These are phyloP conservation scores for Netelia virgata DNA, from an alignment of 2,888 invertebrate species.

Conservation along the genomic window DNA sequence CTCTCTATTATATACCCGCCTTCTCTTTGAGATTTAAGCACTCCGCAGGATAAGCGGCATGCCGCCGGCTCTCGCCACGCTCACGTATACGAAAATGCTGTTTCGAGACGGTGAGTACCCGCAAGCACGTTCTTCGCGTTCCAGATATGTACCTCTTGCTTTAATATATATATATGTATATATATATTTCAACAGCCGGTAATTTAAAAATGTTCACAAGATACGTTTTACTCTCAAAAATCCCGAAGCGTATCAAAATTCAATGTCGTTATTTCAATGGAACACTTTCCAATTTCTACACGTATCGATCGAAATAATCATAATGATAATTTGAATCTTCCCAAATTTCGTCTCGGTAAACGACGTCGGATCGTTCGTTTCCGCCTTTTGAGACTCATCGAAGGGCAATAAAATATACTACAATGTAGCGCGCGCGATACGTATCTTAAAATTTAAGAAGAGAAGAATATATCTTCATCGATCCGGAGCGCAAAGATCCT, in stretches of 20 bases:
- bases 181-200: not conserved
- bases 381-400: constrained; percentile 4
- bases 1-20: constrained; percentile 64
- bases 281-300: constrained; percentile 32
- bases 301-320: not conserved
- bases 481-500: constrained; percentile 1
- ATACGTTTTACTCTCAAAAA: constrained; percentile 32
- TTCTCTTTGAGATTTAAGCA: constrained; percentile 78
- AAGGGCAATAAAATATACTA: not conserved
- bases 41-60: constrained; percentile 69
- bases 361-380: constrained; percentile 26
- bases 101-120: constrained; percentile 33
- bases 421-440: not conserved
- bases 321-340: not conserved
- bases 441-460: not conserved
- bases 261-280: constrained; percentile 36
- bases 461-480: not conserved
- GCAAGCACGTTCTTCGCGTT: constrained; percentile 68
- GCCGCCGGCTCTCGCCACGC: constrained; percentile 71
- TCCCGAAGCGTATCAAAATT: constrained; percentile 18
- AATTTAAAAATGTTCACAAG: not conserved
- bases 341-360: constrained; percentile 21
- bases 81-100: constrained; percentile 73
- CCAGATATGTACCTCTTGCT: constrained; percentile 55
- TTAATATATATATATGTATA: constrained; percentile 13